Base-by-base conservation (phyloP, 2,113 vertebrate species). In the Apteryx owenii region DNA sequence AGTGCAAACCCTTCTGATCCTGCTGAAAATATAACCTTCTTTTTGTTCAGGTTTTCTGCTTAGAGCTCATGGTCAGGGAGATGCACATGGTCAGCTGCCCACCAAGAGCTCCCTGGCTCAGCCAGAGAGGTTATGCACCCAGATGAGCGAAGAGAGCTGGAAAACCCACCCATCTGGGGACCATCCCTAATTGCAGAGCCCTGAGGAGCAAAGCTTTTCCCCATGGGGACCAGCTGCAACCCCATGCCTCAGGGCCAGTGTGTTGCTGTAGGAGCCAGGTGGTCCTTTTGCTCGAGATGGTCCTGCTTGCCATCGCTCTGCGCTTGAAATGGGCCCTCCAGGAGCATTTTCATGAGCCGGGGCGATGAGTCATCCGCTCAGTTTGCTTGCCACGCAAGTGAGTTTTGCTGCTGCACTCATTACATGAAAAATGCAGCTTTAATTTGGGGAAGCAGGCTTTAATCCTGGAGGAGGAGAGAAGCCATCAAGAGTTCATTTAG, bases 281-380 rank as follows among this genome's bases (percentile, higher is more conserved):
- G n/a, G 6, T 79, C 70, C 31, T 71, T 31, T 42, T 51, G 20
- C 78, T 82, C 53, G 8, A 50, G 40, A 48, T 7, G 7, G 53
- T 8, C 40, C 11, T 14, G 10, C 38, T 48, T 38, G 13, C 12
- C 70, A 26, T 33, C 0, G 0, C 62, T 31, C 31, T 16, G 26
- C 31, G 0, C 36, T 75, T 64, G 42, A n/a, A 66, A 16, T 2
- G 62, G 81, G 51, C 42, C 69, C 51, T 42, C 10, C 9, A 75
- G 88, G 79, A 51, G 33, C 58, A 16, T 46, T 60, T 33, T 66
- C 42, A 26, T 7, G 13, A 19, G 46, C 0, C 0, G 64, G 42
- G n/a, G 38, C 1, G 1, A 56, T 23, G 26, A 83, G 21, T 13
- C 48, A 42, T 42, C 68, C 51, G 48, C 72, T 65, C 16, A 0